Evolutionary conservation across 2,113 vertebrate genomes (phyloP).

Genomic region (Rostratula benghalensis): DNA sequence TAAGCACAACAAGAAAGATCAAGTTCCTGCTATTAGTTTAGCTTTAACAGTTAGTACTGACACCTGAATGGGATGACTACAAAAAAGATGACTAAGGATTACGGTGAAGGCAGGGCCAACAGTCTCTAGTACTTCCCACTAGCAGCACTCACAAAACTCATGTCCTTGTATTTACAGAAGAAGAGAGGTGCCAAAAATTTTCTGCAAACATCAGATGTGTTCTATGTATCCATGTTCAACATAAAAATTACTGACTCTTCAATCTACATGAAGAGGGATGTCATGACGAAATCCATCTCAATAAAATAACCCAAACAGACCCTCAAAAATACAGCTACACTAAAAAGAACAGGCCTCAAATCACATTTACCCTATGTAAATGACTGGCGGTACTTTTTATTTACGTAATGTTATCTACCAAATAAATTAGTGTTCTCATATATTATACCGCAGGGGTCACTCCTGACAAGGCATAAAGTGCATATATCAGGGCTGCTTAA

Average conservation of each 20-base stretch:
- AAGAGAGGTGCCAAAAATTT: not conserved
- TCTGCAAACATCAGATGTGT: not conserved
- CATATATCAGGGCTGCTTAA: not conserved
- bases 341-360: not conserved
- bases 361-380: not conserved
- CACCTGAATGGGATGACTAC: not conserved
- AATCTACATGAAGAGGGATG: not conserved
- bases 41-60: not conserved
- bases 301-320: not conserved
- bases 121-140: not conserved
- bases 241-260: not conserved
- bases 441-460: not conserved
- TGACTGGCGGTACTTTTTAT: not conserved
- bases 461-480: not conserved
- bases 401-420: not conserved
- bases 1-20: not conserved
- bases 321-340: not conserved
- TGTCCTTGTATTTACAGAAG: not conserved
- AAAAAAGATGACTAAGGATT: not conserved
- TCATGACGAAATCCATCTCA: not conserved
- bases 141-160: not conserved
- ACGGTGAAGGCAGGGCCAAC: not conserved
- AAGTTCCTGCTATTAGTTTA: not conserved
- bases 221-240: not conserved
- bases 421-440: not conserved